Base-by-base conservation (phyloP, 2,888 invertebrate species). In the Orthosia incerta region DNA sequence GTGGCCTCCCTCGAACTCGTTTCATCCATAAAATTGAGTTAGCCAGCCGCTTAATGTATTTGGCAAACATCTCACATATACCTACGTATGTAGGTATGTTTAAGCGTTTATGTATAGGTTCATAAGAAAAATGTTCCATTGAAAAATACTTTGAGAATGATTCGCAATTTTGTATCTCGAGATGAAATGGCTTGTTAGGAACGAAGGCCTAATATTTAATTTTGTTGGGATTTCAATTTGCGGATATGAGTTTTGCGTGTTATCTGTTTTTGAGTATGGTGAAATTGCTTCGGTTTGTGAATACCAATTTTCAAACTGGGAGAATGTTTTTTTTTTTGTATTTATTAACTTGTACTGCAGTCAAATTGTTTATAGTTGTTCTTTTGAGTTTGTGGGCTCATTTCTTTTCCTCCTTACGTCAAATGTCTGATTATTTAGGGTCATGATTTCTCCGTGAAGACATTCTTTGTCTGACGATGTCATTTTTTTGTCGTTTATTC, bases 1-100 rank as follows among this genome's bases (percentile, higher is more conserved):
- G 82, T 69, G 72, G 87, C 88, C 89, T 80, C 80, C 86, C 89
- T 89, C 88, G 61, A 86, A 80, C 91, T 92, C 92, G 93, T 91
- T 93, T 89, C 91, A 90, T 86, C 90, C 91, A 91, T 93, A 92
- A 93, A 93, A 94, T 93, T 91, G 92, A 92, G 93, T 93, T 93
- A 92, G 91, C 87, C 84, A 85, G 88, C 90, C 92, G 91, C 90
- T 91, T 93, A 93, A 93, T 93, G 91, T 91, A 89, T 92, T 93
- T 91, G 92, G 91, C 93, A 93, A 93, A 93, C 91, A 93, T 89
- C 86, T 88, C 85, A 83, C 77, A 80, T 80, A 76, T 79, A 62
- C 45, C 60, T 73, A 63, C 16, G 18, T 51, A 65, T 51, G 20
- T 45, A 59, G 48, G 13, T 26, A 15, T 20, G 23, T 50, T 39